These are phyloP conservation scores for Paracanthobrama guichenoti DNA, from an alignment of 2,113 vertebrate genomes.

Conservation along the genomic window DNA sequence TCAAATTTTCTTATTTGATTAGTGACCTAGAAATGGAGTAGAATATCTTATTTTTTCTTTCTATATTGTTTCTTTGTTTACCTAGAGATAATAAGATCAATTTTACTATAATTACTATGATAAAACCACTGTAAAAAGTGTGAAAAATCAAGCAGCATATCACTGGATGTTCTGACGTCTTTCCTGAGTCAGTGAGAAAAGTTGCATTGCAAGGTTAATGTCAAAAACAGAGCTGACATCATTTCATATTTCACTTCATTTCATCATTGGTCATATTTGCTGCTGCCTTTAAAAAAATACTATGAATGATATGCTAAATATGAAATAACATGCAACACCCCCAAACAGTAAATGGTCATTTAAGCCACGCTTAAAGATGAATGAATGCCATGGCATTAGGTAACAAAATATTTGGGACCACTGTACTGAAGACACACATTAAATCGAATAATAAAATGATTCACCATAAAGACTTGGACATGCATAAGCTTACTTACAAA, in stretches of 20 bases:
- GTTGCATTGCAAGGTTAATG: background rate
- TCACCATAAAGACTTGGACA: background rate
- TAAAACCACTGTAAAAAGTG: background rate
- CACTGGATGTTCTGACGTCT: background rate
- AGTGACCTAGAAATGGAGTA: background rate
- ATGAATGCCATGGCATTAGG: background rate
- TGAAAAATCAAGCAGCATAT: background rate
- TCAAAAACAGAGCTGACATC: background rate
- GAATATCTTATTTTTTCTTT: background rate
- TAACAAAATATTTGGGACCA: background rate
- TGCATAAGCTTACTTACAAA: constrained; percentile 11
- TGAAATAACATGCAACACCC: background rate
- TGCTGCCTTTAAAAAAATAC: background rate
- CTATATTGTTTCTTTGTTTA: background rate
- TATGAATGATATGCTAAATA: background rate
- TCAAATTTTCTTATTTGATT: background rate
- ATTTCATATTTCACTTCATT: background rate
- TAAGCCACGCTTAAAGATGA: background rate
- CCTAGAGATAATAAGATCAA: no score
- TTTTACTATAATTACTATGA: background rate
- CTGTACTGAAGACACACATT: background rate
- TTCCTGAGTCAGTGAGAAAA: background rate
- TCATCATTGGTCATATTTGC: background rate
- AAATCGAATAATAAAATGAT: background rate
- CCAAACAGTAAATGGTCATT: background rate